Evolutionary conservation across 2,113 vertebrate genomes (phyloP).

Genomic region (Brachionichthys hirsutus): DNA sequence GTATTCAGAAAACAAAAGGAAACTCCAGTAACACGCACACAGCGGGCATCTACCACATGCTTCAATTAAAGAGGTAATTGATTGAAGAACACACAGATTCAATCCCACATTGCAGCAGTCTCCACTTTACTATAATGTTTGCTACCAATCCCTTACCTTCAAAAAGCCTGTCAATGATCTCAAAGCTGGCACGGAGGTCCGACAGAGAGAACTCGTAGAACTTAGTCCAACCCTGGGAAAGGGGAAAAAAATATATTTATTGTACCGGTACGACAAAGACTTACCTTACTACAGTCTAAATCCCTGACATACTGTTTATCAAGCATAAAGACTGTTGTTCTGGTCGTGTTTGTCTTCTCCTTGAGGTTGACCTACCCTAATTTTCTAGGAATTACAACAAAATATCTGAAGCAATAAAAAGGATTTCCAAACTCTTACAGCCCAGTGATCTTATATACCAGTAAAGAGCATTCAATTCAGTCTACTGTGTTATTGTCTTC

Average conservation of each 20-base stretch:
- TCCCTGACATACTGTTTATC: too few relatives aligned
- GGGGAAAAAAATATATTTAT: background rate
- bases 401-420: too few relatives aligned
- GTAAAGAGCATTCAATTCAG: too few relatives aligned
- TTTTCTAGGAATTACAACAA: too few relatives aligned
- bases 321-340: too few relatives aligned
- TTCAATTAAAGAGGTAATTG: conserved; percentile 13
- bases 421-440: too few relatives aligned
- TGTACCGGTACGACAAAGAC: background rate
- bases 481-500: too few relatives aligned
- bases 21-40: background rate
- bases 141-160: conserved; percentile 79
- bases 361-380: too few relatives aligned
- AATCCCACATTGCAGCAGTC: background rate
- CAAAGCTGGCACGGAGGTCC: conserved; percentile 93
- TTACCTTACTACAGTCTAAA: background rate
- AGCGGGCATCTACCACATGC: too few relatives aligned
- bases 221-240: conserved; percentile 93
- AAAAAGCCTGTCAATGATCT: conserved; percentile 92
- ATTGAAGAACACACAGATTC: conserved; percentile 13
- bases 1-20: conserved; percentile 8
- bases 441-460: too few relatives aligned
- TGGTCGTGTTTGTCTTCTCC: too few relatives aligned
- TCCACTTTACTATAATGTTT: background rate
- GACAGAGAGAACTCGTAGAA: conserved; percentile 98